These are phyloP conservation scores for Huso huso DNA, from an alignment of 2,797 vertebrate genomes.

Conservation along the genomic window DNA sequence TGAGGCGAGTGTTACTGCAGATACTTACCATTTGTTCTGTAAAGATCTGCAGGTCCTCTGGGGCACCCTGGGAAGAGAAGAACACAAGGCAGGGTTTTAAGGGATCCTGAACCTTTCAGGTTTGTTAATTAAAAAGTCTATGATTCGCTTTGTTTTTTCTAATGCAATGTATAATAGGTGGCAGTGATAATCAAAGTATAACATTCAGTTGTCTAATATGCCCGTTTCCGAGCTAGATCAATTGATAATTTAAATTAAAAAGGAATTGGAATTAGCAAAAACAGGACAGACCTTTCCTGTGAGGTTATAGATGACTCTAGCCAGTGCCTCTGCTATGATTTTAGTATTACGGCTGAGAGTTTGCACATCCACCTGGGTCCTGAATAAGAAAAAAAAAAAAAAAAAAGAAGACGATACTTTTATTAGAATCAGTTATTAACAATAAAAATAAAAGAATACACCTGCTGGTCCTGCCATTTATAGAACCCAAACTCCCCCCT, in stretches of 20 bases:
- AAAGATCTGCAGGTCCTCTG: conserved; percentile 84
- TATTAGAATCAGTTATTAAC: conserved; percentile 25
- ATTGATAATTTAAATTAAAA: too few species aligned
- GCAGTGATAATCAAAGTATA: too few species aligned
- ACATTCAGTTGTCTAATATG: too few species aligned
- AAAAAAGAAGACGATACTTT: not conserved
- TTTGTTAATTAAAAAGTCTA: too few species aligned
- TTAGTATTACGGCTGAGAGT: conserved; percentile 83
- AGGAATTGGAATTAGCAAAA: too few species aligned
- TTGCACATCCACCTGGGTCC: conserved; percentile 78
- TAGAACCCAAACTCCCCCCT: conserved; percentile 64
- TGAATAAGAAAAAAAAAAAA: conserved; percentile 36
- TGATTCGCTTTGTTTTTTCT: too few species aligned
- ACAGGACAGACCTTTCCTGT: conserved; percentile 77
- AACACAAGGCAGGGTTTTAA: not conserved
- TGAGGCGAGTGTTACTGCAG: not conserved
- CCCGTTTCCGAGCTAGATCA: too few species aligned
- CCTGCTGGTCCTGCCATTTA: conserved; percentile 11
- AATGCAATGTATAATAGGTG: too few species aligned
- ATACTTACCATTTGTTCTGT: conserved; percentile 90
- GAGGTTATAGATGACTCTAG: conserved; percentile 91
- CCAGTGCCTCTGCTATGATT: conserved; percentile 84
- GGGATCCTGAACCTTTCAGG: not conserved
- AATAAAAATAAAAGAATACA: conserved; percentile 30
- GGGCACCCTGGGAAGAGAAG: conserved; percentile 66